Evolutionary conservation across 2,113 vertebrate genomes (phyloP).

Genomic region (Dipodomys merriami): DNA sequence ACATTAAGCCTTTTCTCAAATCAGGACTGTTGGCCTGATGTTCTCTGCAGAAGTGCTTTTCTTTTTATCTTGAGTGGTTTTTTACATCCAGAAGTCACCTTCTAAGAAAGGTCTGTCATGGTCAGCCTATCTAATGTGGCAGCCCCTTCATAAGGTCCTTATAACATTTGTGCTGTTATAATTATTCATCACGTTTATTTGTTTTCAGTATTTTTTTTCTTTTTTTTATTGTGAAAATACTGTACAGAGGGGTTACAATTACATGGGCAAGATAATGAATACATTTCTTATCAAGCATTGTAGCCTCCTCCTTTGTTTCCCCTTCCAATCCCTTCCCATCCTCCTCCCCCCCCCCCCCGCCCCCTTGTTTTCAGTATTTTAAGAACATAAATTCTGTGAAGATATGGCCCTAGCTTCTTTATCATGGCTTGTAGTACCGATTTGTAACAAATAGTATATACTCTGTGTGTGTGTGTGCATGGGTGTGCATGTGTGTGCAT

Average conservation of each 20-base stretch:
- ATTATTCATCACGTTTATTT: neutral
- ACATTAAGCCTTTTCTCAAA: neutral
- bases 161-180: neutral
- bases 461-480: no score
- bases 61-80: conserved; percentile 7
- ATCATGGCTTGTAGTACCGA: neutral
- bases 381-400: neutral
- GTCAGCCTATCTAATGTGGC: neutral
- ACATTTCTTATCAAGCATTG: no score
- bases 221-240: no score
- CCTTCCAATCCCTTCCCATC: no score
- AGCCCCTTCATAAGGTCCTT: neutral
- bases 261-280: no score
- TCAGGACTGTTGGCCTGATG: neutral
- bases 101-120: neutral
- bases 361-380: neutral
- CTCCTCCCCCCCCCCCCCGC: no score
- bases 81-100: neutral
- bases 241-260: no score
- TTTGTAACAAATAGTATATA: neutral
- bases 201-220: neutral
- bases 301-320: no score
- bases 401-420: neutral
- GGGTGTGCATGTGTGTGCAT: no score
- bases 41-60: neutral